Percentiles rank a stretch among this genome's conserved stretches.
Conservation (phyloP, 2,113 vertebrate species). For the Dermatemys mawii region DNA sequence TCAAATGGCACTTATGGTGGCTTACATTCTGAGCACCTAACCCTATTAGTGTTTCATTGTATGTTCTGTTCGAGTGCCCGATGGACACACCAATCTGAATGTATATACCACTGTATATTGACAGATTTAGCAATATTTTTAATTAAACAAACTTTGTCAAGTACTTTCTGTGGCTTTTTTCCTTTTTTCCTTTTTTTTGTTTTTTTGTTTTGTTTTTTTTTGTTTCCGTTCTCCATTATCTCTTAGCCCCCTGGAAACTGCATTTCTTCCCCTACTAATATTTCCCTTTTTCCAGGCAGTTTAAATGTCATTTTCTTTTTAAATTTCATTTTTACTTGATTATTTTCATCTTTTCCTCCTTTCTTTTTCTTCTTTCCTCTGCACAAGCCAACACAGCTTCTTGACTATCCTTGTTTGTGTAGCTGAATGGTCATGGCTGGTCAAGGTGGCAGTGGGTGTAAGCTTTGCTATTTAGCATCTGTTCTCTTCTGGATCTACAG, state of each 20-base stretch:
- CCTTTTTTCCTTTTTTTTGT: no score
- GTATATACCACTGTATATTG: no score
- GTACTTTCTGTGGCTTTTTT: neutral
- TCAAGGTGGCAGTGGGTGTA: neutral
- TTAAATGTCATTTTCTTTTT: conserved; percentile 25
- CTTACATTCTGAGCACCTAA: conserved; percentile 67
- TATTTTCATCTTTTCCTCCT: neutral
- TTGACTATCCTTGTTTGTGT: neutral
- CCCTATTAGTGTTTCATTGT: conserved; percentile 69
- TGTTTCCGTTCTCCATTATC: neutral
- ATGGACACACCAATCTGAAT: conserved; percentile 36
- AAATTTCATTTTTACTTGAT: neutral
- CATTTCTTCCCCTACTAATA: neutral
- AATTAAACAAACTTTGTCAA: conserved; percentile 39
- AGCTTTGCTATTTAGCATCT: neutral
- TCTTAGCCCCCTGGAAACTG: neutral
- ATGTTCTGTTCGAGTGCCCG: conserved; percentile 39
- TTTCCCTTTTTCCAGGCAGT: neutral
- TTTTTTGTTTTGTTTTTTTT: no score
- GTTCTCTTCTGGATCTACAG: neutral
- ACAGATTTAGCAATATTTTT: conserved; percentile 22
- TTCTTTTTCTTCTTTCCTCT: neutral
- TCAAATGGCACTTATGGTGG: conserved; percentile 68
- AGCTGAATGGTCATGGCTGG: neutral
- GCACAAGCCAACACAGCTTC: neutral